Percentiles rank a stretch among this genome's conserved stretches.
Evolutionary conservation across 2,797 vertebrate genomes (phyloP).

Genomic region (Pagetopsis macropterus): DNA sequence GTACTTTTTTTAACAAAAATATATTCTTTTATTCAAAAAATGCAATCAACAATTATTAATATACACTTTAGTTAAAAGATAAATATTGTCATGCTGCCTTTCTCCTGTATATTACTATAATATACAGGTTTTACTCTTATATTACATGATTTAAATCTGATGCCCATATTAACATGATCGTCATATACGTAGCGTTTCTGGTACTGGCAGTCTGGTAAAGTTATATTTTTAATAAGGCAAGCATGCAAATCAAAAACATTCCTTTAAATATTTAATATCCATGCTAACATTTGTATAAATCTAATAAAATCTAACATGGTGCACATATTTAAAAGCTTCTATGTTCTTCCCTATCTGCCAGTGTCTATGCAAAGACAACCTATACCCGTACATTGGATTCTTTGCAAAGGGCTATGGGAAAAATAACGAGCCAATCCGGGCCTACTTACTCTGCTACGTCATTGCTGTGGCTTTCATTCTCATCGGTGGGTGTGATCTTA

Average conservation of each 20-base stretch:
- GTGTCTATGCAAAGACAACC: constrained; percentile 85
- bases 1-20: too few species aligned
- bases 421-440: constrained; percentile 81
- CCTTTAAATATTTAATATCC: background rate
- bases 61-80: too few species aligned
- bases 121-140: too few species aligned
- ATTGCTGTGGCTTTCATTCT: constrained; percentile 83
- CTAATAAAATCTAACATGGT: background rate
- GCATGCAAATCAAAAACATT: too few species aligned
- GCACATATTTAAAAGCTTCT: background rate
- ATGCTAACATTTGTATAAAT: background rate
- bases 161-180: background rate
- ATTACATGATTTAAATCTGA: background rate
- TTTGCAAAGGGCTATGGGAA: constrained; percentile 86
- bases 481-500: constrained; percentile 75
- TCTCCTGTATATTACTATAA: background rate
- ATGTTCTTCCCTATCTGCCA: constrained; percentile 43
- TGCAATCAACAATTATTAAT: too few species aligned
- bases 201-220: background rate
- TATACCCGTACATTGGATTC: constrained; percentile 83
- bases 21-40: too few species aligned
- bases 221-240: background rate
- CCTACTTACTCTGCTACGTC: constrained; percentile 81
- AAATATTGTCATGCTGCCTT: background rate
- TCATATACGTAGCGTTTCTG: background rate